These are phyloP conservation scores for Paguma larvata DNA, from an alignment of 2,797 vertebrate genomes.

Conservation along the genomic window DNA sequence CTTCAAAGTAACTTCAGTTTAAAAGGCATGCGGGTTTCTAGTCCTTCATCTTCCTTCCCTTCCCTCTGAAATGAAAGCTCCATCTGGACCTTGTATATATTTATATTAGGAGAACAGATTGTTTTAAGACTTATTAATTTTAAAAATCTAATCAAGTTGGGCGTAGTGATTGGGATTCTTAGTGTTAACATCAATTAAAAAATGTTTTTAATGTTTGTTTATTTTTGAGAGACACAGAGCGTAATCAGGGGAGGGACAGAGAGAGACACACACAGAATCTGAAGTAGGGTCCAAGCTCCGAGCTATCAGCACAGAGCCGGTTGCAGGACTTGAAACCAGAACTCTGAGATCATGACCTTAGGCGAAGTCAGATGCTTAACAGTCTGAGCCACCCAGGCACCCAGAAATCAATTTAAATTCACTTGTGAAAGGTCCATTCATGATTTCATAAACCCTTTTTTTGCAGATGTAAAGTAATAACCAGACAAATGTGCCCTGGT, in stretches of 20 bases:
- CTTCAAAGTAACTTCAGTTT: background rate
- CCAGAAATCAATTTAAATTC: background rate
- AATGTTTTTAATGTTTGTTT: too few species aligned
- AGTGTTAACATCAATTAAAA: background rate
- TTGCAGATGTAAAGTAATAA: background rate
- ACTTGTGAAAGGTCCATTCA: background rate
- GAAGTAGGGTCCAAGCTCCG: too few species aligned
- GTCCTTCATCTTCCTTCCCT: background rate
- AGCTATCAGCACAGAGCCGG: too few species aligned
- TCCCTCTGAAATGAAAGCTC: background rate
- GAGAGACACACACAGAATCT: too few species aligned
- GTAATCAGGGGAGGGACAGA: too few species aligned
- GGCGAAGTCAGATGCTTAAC: too few species aligned
- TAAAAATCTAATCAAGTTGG: slow-evolving; percentile 25
- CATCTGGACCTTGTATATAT: background rate
- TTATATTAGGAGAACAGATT: background rate
- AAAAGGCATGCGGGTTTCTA: background rate
- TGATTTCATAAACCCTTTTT: background rate
- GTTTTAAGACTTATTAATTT: slow-evolving; percentile 46
- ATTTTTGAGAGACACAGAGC: too few species aligned
- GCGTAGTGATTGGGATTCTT: background rate
- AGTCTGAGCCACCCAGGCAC: too few species aligned
- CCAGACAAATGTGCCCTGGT: background rate
- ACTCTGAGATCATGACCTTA: too few species aligned
- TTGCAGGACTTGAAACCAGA: too few species aligned